A percentile compares a stretch with the other conserved stretches of the same genome.
phyloP scores from a whole-genome alignment of 2,113 vertebrate species.

The Spea bombifrons region DNA sequence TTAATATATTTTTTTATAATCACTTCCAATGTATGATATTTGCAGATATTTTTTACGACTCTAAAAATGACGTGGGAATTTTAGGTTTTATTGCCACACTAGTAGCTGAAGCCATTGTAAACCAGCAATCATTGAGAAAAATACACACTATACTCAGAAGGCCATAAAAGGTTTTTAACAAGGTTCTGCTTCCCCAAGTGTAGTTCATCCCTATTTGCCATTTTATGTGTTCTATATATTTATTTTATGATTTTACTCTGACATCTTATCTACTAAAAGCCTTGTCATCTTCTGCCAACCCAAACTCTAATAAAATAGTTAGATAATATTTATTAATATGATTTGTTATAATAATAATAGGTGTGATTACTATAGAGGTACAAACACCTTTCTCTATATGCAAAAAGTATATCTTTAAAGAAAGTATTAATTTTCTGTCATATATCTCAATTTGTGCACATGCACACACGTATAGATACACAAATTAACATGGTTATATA shows the following conservation, averaged over 20 bases:
- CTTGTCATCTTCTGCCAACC: background rate
- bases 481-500: constrained; percentile 28
- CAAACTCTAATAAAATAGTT: too few relatives aligned
- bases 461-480: background rate
- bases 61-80: constrained; percentile 6
- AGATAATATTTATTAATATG: too few relatives aligned
- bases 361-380: too few relatives aligned
- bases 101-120: constrained; percentile 26
- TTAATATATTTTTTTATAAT: too few relatives aligned
- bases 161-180: constrained; percentile 42
- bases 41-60: constrained; percentile 7
- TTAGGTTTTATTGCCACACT: constrained; percentile 19
- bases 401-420: constrained; percentile 8
- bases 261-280: background rate
- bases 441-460: constrained; percentile 1
- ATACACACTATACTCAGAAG: constrained; percentile 35
- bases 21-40: background rate
- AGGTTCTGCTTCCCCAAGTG: constrained; percentile 10
- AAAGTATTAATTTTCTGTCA: constrained; percentile 3
- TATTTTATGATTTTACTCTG: too few relatives aligned
- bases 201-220: constrained; percentile 6
- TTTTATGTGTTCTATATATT: too few relatives aligned
- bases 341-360: too few relatives aligned
- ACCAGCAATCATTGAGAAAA: constrained; percentile 30
- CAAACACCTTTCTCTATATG: too few relatives aligned